Evolutionary conservation across 2,888 invertebrate species (phyloP).

Genomic region (Hydrotaea diabolus): DNA sequence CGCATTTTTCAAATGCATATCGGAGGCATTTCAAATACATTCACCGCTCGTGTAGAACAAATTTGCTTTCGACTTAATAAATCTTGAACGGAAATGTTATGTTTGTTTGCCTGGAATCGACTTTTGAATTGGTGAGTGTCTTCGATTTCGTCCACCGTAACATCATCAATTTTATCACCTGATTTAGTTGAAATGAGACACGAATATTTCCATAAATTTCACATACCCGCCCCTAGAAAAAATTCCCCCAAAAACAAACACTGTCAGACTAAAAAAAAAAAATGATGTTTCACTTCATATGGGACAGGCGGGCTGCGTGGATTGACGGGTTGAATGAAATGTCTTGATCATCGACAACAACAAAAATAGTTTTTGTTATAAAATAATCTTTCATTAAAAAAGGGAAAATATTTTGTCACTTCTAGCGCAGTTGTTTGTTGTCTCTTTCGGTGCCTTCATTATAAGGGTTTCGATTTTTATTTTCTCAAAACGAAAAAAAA

Average conservation of each 20-base stretch:
- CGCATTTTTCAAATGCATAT: conserved; percentile 55
- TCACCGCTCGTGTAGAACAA: not conserved
- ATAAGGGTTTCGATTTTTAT: not conserved
- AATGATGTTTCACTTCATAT: too few species aligned
- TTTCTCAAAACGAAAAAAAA: conserved; percentile 6
- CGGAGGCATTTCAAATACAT: not conserved
- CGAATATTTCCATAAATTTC: conserved; percentile 20
- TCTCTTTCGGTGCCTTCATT: not conserved
- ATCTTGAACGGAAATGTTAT: not conserved
- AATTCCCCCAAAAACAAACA: not conserved
- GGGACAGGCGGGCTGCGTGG: not conserved
- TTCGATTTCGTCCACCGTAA: too few species aligned
- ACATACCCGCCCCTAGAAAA: not conserved
- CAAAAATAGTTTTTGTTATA: conserved; percentile 36
- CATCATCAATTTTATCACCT: conserved; percentile 35
- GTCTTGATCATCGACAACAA: not conserved
- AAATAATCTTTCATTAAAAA: conserved; percentile 39
- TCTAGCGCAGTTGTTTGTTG: not conserved
- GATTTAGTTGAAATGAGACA: conserved; percentile 32
- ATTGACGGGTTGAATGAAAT: not conserved
- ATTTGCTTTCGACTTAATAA: conserved; percentile 16
- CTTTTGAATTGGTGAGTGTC: not conserved
- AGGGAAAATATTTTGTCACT: conserved; percentile 48
- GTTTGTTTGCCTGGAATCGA: too few species aligned
- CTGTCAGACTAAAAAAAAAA: not conserved